Evolutionary conservation across 2,113 vertebrate species (phyloP), one percentile per base, ranked within the genome.

Genomic region (Xyliphius kryptos): DNA sequence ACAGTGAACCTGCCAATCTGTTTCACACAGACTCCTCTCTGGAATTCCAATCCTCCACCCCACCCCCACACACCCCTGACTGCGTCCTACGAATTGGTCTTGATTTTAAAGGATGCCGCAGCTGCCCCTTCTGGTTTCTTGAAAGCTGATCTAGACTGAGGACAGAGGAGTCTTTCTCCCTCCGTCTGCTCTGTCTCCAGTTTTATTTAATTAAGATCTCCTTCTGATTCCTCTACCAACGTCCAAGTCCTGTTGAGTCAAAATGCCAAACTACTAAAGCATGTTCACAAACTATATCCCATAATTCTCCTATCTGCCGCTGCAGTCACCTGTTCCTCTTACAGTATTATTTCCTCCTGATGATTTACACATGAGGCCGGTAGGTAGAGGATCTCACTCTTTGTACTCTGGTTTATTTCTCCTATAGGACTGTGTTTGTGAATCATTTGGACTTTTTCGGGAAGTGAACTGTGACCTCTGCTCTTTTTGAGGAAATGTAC

Each of bases 1-100:
- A 21, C 83, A 83, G 73, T 82, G 71, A 91, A 86, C 61, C 11
- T 26, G 0, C 58, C 48, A 10, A 9, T 19, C 56, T 17, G 36
- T 66, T 57, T 55, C 16, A 40, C 9, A 12, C 54, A 47, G 11
- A 55, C 32, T 12, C 26, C 22, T 36, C 44, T 60, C 32, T 16
- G 36, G 47, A 57, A 22, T 17, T 41, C 11, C 52, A 55, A 16
- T 19, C 15, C 21, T 21, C 26, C 26, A 32, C 26, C 26, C 26
- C 26, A 32, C 26, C 26, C 26, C 26, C 26, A 32, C 26, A 32
- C 4, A 3, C 26, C 26, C 26, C 22, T 6, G 4, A 1, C 26
- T 6, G 7, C 26, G 21, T 63, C 48, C 37, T 53, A 43, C 26
- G 61, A 56, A 40, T 56, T 15, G 36, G 41, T 38, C 43, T 9